Evolutionary conservation across 2,113 vertebrate species (phyloP).

Genomic region (Poecile atricapillus): DNA sequence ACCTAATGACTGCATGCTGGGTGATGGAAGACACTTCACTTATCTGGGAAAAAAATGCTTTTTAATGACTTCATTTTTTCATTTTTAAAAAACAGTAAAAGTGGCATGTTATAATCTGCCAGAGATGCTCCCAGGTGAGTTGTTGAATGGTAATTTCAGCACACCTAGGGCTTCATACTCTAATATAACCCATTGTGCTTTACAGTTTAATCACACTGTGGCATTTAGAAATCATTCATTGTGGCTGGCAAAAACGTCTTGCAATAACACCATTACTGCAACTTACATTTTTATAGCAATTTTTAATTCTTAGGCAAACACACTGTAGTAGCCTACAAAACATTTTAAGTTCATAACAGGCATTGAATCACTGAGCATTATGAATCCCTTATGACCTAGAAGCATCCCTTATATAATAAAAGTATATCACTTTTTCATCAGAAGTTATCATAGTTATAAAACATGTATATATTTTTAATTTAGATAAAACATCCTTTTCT

Average conservation of each 20-base stretch:
- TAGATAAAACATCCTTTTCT: not conserved
- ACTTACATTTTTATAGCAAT: constrained; percentile 54
- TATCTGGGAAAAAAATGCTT: constrained; percentile 60
- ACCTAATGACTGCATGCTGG: constrained; percentile 44
- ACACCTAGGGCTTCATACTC: constrained; percentile 35
- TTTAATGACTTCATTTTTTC: constrained; percentile 70
- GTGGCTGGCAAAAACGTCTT: constrained; percentile 47
- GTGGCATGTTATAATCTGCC: constrained; percentile 59
- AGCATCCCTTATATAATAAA: constrained; percentile 10
- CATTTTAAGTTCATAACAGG: constrained; percentile 3
- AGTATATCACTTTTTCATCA: constrained; percentile 41
- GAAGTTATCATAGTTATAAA: not conserved
- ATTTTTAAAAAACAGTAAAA: constrained; percentile 53
- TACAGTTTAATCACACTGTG: constrained; percentile 61
- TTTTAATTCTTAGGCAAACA: constrained; percentile 62
- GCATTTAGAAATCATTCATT: constrained; percentile 57
- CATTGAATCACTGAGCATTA: constrained; percentile 27
- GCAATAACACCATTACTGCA: constrained; percentile 12
- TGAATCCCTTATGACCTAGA: not conserved
- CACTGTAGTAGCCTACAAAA: constrained; percentile 41
- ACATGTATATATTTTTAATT: constrained; percentile 14
- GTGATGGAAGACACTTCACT: constrained; percentile 61
- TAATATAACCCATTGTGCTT: constrained; percentile 60
- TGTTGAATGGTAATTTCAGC: constrained; percentile 58
- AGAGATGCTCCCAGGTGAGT: constrained; percentile 47